Base-by-base conservation (phyloP, 37 sponge, comb jelly and placozoan genomes). In the Haliclona indistincta region DNA sequence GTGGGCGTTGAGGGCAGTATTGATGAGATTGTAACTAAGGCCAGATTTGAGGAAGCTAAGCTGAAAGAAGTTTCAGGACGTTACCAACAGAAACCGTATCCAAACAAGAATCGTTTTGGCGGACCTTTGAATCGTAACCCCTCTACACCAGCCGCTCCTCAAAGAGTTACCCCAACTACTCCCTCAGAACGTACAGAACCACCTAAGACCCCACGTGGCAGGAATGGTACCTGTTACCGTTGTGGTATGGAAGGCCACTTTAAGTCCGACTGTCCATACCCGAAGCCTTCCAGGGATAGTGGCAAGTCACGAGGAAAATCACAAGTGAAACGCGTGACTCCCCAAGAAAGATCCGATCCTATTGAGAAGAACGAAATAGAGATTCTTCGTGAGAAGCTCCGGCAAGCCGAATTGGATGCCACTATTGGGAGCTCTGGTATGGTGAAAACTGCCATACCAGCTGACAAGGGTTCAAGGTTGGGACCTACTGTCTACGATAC, bases 231-330 rank as follows among this genome's bases (percentile, higher is more conserved):
- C 15, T 74, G 68, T 32, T 67, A 23, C 36, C 52, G 54, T 43
- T 74, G 75, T 54, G 83, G 74, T 4, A 2, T 49, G 45, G 39
- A 30, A 55, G 67, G 75, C 25, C 83, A 82, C 60, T 26, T 74
- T 7, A 33, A 23, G 17, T 51, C 51, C 40, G 19, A 25, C 25
- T 82, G 83, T 54, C 69, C 75, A 4, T 82, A 74, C 44, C 75
- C 69, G 29, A 38, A 32, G 26, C 66, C 33, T 55, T 1, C 20
- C 1, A 82, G 49, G 10, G 13, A 33, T 17, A 68, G 64, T 6
- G 17, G 63, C 17, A 58, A 82, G 47, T 22, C 75, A 10, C 19
- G 13, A 20, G 71, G 63, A 7, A 56, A 36, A 2, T 37, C 19
- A 3, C 4, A 13, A 71, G 38, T 2, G 25, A 25, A 2, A 3